Evolutionary conservation across 2,888 invertebrate species (phyloP).

Genomic region (Napeogenes sylphis): DNA sequence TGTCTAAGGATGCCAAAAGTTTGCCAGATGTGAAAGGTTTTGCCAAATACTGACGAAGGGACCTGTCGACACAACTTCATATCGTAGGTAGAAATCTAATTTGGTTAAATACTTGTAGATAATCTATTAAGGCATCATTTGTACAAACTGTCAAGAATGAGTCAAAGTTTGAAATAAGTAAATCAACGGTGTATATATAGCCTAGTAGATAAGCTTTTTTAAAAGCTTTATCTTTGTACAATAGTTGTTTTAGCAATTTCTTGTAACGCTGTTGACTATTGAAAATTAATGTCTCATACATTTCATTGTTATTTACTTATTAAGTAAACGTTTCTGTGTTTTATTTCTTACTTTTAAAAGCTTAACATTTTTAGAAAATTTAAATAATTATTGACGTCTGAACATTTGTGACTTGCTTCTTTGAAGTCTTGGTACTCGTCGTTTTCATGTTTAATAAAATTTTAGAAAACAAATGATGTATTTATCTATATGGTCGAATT

Average conservation of each 20-base stretch:
- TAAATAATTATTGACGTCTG: conserved; percentile 23
- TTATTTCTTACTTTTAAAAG: conserved; percentile 27
- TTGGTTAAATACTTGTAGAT: conserved; percentile 30
- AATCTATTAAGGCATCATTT: conserved; percentile 34
- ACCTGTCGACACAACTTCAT: conserved; percentile 68
- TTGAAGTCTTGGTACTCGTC: conserved; percentile 6
- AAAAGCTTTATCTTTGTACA: conserved; percentile 47
- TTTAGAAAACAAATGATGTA: conserved; percentile 40
- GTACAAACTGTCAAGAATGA: conserved; percentile 38
- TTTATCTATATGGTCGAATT: conserved; percentile 46
- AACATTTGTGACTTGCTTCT: conserved; percentile 16
- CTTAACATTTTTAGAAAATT: conserved; percentile 42
- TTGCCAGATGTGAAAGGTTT: conserved; percentile 46
- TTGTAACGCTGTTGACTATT: conserved; percentile 47
- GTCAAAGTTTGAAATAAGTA: conserved; percentile 53
- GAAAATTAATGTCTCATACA: conserved; percentile 36
- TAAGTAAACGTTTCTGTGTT: conserved; percentile 37
- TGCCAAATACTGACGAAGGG: conserved; percentile 67
- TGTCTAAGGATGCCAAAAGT: conserved; percentile 49
- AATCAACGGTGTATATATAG: conserved; percentile 44
- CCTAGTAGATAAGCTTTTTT: conserved; percentile 35
- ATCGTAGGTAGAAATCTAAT: conserved; percentile 57
- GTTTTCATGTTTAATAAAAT: conserved; percentile 33
- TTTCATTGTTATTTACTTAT: conserved; percentile 43
- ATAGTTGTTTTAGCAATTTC: conserved; percentile 47